Conservation (phyloP, 2,797 vertebrate species). For the Paguma larvata region DNA sequence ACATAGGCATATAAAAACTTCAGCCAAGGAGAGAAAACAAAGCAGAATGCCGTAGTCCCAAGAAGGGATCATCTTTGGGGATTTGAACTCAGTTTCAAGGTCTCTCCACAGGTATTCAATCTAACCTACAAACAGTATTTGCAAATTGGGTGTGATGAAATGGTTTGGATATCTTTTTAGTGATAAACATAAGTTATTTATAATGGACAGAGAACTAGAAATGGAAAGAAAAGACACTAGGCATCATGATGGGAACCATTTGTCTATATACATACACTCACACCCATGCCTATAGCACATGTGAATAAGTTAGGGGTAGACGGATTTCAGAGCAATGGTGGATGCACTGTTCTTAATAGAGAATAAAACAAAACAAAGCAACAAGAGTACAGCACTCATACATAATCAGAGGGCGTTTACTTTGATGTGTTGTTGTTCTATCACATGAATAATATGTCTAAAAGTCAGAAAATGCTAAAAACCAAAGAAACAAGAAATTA, state of each 20-base stretch:
- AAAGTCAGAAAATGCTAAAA: slow-evolving; percentile 45
- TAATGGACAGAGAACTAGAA: neutral
- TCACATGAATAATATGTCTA: neutral
- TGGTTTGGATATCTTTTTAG: neutral
- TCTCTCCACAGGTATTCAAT: neutral
- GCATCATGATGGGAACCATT: neutral
- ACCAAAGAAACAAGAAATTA: slow-evolving; percentile 30
- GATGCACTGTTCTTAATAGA: neutral
- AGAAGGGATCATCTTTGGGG: neutral
- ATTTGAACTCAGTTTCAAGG: neutral
- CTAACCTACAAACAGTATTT: neutral
- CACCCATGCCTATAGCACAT: neutral
- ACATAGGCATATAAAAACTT: neutral
- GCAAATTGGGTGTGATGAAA: neutral
- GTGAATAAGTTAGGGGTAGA: neutral
- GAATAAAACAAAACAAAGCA: neutral
- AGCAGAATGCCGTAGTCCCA: neutral
- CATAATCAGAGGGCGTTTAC: neutral
- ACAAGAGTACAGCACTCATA: neutral
- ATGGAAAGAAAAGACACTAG: neutral
- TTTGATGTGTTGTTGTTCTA: neutral
- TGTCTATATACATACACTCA: neutral
- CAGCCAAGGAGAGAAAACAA: neutral
- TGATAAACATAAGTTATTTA: neutral
- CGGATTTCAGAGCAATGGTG: neutral